A percentile compares a stretch with the other conserved stretches of the same genome.
These are phyloP conservation scores for Neomonachus schauinslandi DNA, from an alignment of 2,113 vertebrate genomes.

Conservation along the genomic window DNA sequence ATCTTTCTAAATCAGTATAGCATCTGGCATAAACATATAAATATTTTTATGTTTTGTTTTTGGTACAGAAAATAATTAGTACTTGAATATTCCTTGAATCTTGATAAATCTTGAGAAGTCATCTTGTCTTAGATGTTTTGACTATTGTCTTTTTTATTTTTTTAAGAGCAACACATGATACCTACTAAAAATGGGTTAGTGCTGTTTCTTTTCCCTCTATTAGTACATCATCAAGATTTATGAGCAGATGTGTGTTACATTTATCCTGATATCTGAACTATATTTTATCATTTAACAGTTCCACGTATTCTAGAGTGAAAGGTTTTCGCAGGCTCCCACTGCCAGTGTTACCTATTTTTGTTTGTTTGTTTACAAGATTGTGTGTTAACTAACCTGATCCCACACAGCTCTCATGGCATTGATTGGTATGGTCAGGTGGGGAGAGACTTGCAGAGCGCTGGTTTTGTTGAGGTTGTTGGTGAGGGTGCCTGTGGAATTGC, in stretches of 20 bases:
- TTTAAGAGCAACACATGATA: neutral
- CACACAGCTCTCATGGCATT: rapidly evolving
- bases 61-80: neutral
- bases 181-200: neutral
- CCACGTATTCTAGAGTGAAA: neutral
- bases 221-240: neutral
- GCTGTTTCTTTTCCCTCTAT: neutral
- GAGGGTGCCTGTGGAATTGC: rapidly evolving
- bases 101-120: neutral
- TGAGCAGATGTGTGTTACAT: neutral
- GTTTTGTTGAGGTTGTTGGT: neutral
- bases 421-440: too few relatives aligned
- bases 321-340: neutral
- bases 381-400: neutral
- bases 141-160: neutral
- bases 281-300: neutral
- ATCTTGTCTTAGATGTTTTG: neutral
- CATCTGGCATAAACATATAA: neutral
- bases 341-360: neutral
- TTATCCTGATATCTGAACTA: neutral
- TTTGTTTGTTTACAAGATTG: neutral
- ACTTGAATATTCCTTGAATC: neutral
- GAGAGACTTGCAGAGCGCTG: neutral
- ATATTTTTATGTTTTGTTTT: neutral
- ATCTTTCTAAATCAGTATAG: neutral